These are phyloP conservation scores for Cactoblastis cactorum DNA, from an alignment of 2,888 invertebrate species.

Conservation along the genomic window DNA sequence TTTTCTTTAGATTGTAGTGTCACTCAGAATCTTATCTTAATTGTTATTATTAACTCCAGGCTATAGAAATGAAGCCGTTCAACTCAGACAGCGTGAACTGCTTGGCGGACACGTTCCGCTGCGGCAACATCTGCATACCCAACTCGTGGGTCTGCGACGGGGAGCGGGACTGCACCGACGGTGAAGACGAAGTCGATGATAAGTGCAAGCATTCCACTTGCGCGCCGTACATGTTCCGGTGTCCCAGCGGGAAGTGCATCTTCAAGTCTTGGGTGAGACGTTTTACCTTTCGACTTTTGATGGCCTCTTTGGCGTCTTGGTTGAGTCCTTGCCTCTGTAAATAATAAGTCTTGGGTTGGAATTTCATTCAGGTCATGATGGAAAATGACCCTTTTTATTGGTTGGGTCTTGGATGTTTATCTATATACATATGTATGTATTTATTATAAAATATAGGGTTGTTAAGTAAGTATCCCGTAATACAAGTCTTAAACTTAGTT, in stretches of 20 bases:
- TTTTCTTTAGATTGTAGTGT: not conserved
- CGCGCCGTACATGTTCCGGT: constrained; percentile 85
- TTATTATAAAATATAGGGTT: too few relatives aligned
- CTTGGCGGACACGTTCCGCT: constrained; percentile 49
- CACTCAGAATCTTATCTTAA: not conserved
- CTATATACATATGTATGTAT: too few relatives aligned
- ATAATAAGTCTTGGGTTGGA: too few relatives aligned
- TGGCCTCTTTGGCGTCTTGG: too few relatives aligned
- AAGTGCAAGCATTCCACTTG: constrained; percentile 83
- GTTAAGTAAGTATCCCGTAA: too few relatives aligned
- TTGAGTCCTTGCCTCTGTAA: too few relatives aligned
- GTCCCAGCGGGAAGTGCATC: constrained; percentile 78
- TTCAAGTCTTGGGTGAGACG: constrained; percentile 76
- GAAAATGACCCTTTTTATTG: too few relatives aligned
- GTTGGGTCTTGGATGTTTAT: too few relatives aligned
- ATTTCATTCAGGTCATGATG: too few relatives aligned
- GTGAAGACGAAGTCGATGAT: constrained; percentile 84
- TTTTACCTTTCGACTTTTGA: too few relatives aligned
- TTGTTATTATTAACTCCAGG: constrained; percentile 2
- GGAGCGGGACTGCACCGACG: constrained; percentile 86
- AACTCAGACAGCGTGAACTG: constrained; percentile 48
- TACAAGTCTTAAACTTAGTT: too few relatives aligned
- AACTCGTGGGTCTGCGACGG: constrained; percentile 90
- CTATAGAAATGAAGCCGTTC: constrained; percentile 33
- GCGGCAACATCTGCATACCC: constrained; percentile 82